Conservation (phyloP, 2,113 vertebrate species). For the Dunckerocampus dactyliophorus region DNA sequence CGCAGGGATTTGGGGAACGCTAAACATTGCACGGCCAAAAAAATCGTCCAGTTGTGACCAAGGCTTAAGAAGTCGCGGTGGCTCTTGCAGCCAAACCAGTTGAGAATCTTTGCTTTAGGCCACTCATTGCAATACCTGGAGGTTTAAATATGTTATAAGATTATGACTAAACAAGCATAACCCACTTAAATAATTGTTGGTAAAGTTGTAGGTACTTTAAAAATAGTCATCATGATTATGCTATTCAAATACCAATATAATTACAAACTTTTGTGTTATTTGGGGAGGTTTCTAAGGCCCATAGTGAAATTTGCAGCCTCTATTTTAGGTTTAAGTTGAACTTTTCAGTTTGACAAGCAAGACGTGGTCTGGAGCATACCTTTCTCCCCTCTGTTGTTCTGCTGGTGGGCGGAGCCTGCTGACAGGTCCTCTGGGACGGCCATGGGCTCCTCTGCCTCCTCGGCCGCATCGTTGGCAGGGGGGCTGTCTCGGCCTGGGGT, state of each 20-base stretch:
- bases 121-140: not conserved
- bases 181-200: no score
- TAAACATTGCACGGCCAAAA: no score
- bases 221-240: no score
- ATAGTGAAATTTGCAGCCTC: no score
- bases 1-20: no score
- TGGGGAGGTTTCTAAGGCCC: no score
- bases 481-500: constrained; percentile 86
- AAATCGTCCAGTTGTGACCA: no score
- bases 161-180: not conserved
- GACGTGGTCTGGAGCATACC: constrained; percentile 66
- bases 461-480: constrained; percentile 79
- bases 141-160: not conserved
- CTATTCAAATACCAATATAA: no score
- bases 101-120: not conserved
- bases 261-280: not conserved
- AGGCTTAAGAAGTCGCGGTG: no score
- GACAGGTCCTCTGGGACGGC: constrained; percentile 97
- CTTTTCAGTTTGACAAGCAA: constrained; percentile 7
- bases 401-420: constrained; percentile 82
- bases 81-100: no score
- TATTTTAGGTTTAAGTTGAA: not conserved
- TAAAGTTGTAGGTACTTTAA: no score
- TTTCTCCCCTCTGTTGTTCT: constrained; percentile 81
- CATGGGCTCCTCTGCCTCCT: constrained; percentile 93